phyloP scores from a whole-genome alignment of 2,888 invertebrate species.

The Agriopis aurantiaria region DNA sequence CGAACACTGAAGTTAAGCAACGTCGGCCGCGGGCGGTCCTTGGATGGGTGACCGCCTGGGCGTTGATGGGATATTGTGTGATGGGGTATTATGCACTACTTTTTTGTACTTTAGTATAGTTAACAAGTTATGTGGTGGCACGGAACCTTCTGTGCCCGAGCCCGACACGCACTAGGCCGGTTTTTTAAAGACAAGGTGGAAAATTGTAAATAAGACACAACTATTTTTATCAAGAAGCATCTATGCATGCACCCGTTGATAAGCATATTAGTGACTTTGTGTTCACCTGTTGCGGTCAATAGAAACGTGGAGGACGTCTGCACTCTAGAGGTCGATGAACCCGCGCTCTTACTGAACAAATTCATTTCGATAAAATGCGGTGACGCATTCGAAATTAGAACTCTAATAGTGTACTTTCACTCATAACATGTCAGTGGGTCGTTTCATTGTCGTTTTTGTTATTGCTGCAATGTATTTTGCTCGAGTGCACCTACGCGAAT shows the following conservation, averaged over 20 bases:
- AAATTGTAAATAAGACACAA: slow-evolving; percentile 21
- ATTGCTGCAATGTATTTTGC: slow-evolving; percentile 66
- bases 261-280: slow-evolving; percentile 33
- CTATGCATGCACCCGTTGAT: not conserved
- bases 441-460: slow-evolving; percentile 66
- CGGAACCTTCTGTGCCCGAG: too few species aligned
- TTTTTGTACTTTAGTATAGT: too few species aligned
- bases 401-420: slow-evolving; percentile 42
- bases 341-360: slow-evolving; percentile 21
- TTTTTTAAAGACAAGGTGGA: slow-evolving; percentile 1
- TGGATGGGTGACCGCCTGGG: too few species aligned
- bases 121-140: too few species aligned
- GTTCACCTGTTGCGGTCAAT: slow-evolving; percentile 37
- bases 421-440: slow-evolving; percentile 47
- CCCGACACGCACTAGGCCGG: too few species aligned
- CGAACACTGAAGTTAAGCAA: too few species aligned
- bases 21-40: too few species aligned
- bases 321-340: slow-evolving; percentile 31
- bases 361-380: slow-evolving; percentile 28
- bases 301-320: slow-evolving; percentile 37
- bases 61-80: too few species aligned
- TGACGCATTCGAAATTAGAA: slow-evolving; percentile 35
- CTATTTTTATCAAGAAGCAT: slow-evolving; percentile 12
- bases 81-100: too few species aligned
- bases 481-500: slow-evolving; percentile 50